Evolutionary conservation across 2,797 vertebrate genomes (phyloP).

Genomic region (Mareca strepera): DNA sequence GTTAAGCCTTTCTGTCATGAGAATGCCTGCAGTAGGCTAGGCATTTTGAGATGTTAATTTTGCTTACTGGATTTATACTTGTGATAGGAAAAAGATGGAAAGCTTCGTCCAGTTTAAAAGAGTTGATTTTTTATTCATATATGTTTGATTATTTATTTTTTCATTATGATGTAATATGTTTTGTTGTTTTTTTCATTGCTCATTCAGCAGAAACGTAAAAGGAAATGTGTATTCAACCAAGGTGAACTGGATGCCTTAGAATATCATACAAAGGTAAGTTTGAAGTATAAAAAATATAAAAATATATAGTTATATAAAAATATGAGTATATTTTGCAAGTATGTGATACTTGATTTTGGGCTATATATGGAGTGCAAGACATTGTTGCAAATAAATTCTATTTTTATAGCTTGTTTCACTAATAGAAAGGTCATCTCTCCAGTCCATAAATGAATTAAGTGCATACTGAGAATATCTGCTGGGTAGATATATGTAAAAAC

Average conservation of each 20-base stretch:
- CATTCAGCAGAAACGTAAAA: conserved; percentile 85
- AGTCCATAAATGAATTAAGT: neutral
- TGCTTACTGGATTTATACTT: neutral
- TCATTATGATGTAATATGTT: fast-evolving
- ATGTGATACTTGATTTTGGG: neutral
- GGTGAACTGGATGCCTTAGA: conserved; percentile 88
- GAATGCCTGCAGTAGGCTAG: neutral
- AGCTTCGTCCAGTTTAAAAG: neutral
- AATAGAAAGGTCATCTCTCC: neutral
- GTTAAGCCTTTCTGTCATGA: neutral
- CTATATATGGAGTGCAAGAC: fast-evolving
- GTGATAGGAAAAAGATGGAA: neutral
- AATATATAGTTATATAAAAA: no score
- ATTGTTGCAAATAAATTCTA: neutral
- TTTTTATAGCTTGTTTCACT: neutral
- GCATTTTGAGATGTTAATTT: neutral
- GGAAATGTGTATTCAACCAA: conserved; percentile 86
- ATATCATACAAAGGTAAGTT: conserved; percentile 87
- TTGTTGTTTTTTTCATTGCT: neutral
- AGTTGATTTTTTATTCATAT: neutral
- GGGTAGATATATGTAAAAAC: neutral
- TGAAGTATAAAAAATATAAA: neutral
- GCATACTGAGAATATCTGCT: neutral
- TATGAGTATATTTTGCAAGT: neutral
- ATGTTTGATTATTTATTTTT: neutral